These are phyloP conservation scores for Pavo muticus DNA, from an alignment of 2,113 vertebrate species.

Conservation along the genomic window DNA sequence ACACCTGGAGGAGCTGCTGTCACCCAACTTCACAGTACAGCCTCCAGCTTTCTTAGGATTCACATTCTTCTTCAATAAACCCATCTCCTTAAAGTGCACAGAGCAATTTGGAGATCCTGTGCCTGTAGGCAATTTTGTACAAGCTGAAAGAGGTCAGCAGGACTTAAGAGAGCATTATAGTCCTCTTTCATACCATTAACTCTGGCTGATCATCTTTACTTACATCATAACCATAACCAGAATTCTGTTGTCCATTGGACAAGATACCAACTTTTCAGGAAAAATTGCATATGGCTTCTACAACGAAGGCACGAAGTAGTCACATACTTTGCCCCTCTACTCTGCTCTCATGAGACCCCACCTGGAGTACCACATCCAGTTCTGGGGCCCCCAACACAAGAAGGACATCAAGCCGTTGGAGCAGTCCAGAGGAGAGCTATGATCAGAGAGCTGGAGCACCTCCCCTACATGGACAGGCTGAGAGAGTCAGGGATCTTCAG, in stretches of 20 bases:
- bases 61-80: background rate
- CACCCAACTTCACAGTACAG: background rate
- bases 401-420: too few relatives aligned
- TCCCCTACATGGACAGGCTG: too few relatives aligned
- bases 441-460: too few relatives aligned
- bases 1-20: background rate
- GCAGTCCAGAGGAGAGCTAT: too few relatives aligned
- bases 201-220: background rate
- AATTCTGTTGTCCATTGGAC: background rate
- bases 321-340: fast-evolving
- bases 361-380: too few relatives aligned
- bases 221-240: background rate
- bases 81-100: fast-evolving
- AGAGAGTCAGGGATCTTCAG: too few relatives aligned
- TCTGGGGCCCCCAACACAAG: too few relatives aligned
- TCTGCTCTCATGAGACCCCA: too few relatives aligned
- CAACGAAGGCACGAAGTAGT: background rate
- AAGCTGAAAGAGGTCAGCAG: background rate
- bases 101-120: background rate
- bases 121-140: background rate
- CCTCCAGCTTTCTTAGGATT: background rate
- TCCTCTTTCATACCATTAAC: background rate
- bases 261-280: background rate
- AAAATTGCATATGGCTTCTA: background rate
- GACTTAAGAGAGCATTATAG: background rate